Base-by-base conservation (phyloP, 2,888 invertebrate genomes). In the Villa cingulata region DNA sequence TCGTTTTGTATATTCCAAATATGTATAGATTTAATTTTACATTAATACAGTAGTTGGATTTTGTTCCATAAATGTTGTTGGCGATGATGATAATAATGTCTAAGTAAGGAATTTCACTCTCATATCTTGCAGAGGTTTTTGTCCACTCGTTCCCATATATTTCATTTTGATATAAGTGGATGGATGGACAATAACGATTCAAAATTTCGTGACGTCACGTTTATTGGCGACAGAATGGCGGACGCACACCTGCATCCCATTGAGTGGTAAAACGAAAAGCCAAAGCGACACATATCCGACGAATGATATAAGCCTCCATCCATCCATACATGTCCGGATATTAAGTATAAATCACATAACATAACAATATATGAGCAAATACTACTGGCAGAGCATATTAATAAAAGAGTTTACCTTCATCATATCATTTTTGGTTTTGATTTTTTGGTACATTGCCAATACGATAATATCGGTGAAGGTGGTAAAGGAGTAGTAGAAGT, bases 181-280 rank as follows among this genome's bases (percentile, higher is more conserved):
- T 42, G 46, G 43, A 16, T 29, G 29, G 15, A 36, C 16, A 19
- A 41, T 41, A n/a, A 41, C 37, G 41, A 18, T 46, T 43, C 9
- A 18, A 38, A 40, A 46, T 27, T 42, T 27, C 38, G 41, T 46
- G 46, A 46, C 46, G 46, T 42, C 46, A 46, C 37, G 37, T 42
- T 27, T 18, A 37, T 18, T 52, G 51, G 51, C 51, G 51, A 52
- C 51, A 52, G 48, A 46, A 37, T 52, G 51, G 49, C 51, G 51
- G 51, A 43, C 43, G 49, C 51, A 52, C 51, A 52, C 51, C 51
- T 52, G 51, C 51, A 52, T 49, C 51, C 51, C 46, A 49, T 52
- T 49, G 49, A 48, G 46, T 49, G 47, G 46, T 43, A 46, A 49
- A 52, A 43, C 29, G 41, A 46, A 46, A 46, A 46, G 46, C 29